Percentiles rank a stretch among this genome's conserved stretches.
phyloP scores from a whole-genome alignment of 2,797 vertebrate genomes.

The Psittacula echo region DNA sequence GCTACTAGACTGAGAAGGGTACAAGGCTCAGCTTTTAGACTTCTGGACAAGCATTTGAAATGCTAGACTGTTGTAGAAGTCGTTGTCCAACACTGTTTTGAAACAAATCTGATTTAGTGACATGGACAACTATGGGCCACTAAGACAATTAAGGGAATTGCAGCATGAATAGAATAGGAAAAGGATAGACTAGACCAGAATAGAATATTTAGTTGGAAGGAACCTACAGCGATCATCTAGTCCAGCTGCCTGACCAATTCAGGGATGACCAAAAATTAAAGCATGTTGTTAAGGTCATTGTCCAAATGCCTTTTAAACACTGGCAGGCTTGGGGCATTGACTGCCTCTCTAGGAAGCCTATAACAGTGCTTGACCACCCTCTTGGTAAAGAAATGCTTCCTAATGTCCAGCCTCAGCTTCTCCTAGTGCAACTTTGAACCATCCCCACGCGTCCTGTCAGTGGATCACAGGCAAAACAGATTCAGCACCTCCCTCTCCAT shows the following conservation, averaged over 20 bases:
- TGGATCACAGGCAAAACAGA: background rate
- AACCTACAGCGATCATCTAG: background rate
- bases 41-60: background rate
- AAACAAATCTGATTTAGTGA: background rate
- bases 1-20: background rate
- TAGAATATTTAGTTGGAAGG: background rate
- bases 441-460: no score
- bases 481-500: background rate
- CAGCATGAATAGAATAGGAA: background rate
- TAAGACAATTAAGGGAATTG: background rate
- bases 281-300: background rate
- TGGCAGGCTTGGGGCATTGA: background rate
- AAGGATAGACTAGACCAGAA: background rate
- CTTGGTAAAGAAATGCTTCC: background rate
- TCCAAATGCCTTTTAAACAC: background rate
- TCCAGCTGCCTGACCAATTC: background rate
- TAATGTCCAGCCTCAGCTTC: background rate
- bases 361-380: background rate
- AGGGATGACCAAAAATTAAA: background rate
- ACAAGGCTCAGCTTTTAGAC: background rate
- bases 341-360: background rate
- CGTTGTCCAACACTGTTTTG: background rate
- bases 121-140: background rate
- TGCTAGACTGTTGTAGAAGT: background rate
- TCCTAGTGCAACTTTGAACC: background rate